Evolutionary conservation across 2,888 invertebrate species (phyloP).

Genomic region (Leptinotarsa rubiginosa): DNA sequence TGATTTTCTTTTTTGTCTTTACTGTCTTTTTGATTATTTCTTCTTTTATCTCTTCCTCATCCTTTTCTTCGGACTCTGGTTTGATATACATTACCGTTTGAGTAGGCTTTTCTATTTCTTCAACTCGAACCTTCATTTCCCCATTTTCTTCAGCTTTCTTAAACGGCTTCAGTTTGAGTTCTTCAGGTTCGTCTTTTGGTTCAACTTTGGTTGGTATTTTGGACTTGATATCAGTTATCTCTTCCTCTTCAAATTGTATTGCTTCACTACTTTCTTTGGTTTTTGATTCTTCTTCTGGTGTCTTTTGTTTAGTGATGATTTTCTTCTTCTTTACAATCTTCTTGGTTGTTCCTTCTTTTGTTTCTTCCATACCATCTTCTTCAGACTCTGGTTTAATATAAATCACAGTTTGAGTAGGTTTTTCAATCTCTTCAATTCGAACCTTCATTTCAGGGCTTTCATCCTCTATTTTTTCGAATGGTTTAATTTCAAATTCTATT

Average conservation of each 20-base stretch:
- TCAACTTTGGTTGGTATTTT: conserved; percentile 55
- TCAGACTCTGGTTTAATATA: conserved; percentile 46
- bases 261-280: conserved; percentile 55
- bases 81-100: conserved; percentile 48
- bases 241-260: conserved; percentile 57
- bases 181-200: conserved; percentile 57
- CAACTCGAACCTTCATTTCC: conserved; percentile 39
- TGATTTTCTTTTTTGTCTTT: conserved; percentile 57
- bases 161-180: conserved; percentile 55
- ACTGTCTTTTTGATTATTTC: conserved; percentile 63
- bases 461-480: conserved; percentile 53
- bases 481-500: conserved; percentile 51
- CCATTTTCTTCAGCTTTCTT: conserved; percentile 51
- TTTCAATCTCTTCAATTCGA: conserved; percentile 46
- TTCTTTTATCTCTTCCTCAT: conserved; percentile 57
- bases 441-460: conserved; percentile 44
- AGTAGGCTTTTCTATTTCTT: conserved; percentile 53
- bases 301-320: conserved; percentile 60
- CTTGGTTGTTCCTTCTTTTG: conserved; percentile 64
- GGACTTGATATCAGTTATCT: conserved; percentile 54
- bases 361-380: conserved; percentile 52
- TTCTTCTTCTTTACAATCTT: conserved; percentile 60
- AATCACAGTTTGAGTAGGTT: conserved; percentile 52
- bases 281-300: conserved; percentile 61
- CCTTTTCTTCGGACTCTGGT: conserved; percentile 50